Conservation (phyloP, 2,113 vertebrate species). For the Eptesicus fuscus region DNA sequence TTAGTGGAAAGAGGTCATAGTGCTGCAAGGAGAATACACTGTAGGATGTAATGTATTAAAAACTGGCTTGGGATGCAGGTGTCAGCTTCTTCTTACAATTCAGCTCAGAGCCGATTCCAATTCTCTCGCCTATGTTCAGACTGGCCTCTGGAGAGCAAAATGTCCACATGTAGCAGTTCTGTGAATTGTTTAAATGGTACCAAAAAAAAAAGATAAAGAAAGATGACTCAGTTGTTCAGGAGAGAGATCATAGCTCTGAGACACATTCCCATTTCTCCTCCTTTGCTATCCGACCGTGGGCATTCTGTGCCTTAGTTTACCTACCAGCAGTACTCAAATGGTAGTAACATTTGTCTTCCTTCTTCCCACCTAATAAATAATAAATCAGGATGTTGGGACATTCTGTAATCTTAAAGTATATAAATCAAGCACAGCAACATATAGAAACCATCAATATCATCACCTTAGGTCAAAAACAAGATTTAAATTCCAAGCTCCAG, state of each 20-base stretch:
- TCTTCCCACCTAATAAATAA: conserved; percentile 19
- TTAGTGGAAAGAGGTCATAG: background rate
- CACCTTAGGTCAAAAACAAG: conserved; percentile 46
- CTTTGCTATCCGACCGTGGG: background rate
- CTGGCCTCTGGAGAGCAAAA: background rate
- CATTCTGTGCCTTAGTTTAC: conserved; percentile 51
- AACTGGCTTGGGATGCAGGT: background rate
- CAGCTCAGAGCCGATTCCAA: background rate
- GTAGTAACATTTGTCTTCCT: background rate
- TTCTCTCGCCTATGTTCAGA: background rate
- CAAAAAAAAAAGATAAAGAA: background rate
- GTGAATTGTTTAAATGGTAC: background rate
- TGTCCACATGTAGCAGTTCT: background rate
- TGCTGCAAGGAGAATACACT: background rate
- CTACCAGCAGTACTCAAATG: background rate
- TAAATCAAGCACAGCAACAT: conserved; percentile 57
- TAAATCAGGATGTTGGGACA: conserved; percentile 38
- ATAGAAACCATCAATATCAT: conserved; percentile 49
- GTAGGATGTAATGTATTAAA: conserved; percentile 15
- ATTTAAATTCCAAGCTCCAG: conserved; percentile 43
- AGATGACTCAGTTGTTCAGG: background rate
- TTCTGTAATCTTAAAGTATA: conserved; percentile 36
- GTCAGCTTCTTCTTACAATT: background rate
- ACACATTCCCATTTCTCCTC: background rate
- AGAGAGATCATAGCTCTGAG: background rate